phyloP scores from a whole-genome alignment of 2,888 invertebrate genomes.

The Cataglyphis altisquamis region DNA sequence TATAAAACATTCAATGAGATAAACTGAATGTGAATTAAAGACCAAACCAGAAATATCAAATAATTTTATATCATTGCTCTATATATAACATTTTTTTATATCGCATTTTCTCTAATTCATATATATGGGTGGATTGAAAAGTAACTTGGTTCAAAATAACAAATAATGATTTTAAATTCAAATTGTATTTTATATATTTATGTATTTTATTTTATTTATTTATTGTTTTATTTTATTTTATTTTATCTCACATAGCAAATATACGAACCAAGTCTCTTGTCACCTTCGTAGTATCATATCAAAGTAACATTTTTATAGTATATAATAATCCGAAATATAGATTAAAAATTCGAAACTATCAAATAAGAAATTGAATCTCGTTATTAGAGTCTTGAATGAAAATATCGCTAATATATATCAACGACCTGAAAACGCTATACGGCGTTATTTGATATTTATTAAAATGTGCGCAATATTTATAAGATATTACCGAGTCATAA shows the following conservation, averaged over 20 bases:
- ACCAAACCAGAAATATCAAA: not conserved
- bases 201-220: no score
- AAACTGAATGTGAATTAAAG: constrained; percentile 7
- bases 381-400: constrained; percentile 12
- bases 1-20: not conserved
- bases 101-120: not conserved
- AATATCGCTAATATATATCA: constrained; percentile 7
- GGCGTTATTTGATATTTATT: constrained; percentile 25
- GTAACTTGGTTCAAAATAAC: no score
- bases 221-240: no score
- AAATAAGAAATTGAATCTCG: not conserved
- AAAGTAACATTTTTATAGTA: not conserved
- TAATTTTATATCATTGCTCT: not conserved
- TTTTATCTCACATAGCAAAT: no score
- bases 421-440: not conserved
- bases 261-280: no score
- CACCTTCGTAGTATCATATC: not conserved
- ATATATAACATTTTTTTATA: not conserved
- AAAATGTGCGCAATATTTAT: constrained; percentile 10
- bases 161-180: no score
- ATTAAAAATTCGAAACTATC: constrained; percentile 15
- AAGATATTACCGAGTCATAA: not conserved
- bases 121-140: not conserved
- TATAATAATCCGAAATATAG: constrained; percentile 3
- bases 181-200: no score